Evolutionary conservation across 2,888 invertebrate species (phyloP).

Genomic region (Uropetala carovei): DNA sequence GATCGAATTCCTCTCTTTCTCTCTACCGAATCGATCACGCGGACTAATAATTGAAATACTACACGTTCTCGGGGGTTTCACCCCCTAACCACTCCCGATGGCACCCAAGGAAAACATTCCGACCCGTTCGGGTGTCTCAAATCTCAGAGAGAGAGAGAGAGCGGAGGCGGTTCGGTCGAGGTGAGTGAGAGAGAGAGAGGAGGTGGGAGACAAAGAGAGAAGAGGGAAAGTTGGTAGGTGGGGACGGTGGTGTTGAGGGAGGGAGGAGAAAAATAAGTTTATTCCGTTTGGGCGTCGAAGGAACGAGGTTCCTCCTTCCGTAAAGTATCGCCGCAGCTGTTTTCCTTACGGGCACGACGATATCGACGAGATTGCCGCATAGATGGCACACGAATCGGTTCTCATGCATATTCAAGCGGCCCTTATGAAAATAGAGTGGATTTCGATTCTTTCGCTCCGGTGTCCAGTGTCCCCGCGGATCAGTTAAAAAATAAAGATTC

Average conservation of each 20-base stretch:
- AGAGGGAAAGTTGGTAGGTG: background rate
- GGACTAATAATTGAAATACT: slow-evolving; percentile 54
- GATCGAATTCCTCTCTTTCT: slow-evolving; percentile 15
- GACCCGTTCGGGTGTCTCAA: slow-evolving; percentile 31
- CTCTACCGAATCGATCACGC: slow-evolving; percentile 41
- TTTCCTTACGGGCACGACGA: slow-evolving; percentile 59
- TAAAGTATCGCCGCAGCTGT: slow-evolving; percentile 37
- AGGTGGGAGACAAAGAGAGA: background rate
- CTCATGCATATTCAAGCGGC: slow-evolving; percentile 49
- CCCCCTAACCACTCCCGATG: background rate
- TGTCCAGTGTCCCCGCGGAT: slow-evolving; percentile 25
- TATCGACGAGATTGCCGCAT: slow-evolving; percentile 40
- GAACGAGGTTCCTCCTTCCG: background rate
- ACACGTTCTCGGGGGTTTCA: background rate
- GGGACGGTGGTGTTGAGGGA: background rate
- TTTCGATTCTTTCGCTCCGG: slow-evolving; percentile 30
- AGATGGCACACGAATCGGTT: slow-evolving; percentile 39
- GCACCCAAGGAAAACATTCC: slow-evolving; percentile 48
- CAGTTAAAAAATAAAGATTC: slow-evolving; percentile 1
- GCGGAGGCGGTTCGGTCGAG: no score
- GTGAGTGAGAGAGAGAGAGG: background rate
- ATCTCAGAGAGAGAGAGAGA: background rate
- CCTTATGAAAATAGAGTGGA: slow-evolving; percentile 62
- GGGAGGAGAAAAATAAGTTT: slow-evolving; percentile 33
- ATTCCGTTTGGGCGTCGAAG: slow-evolving; percentile 35